Conservation (phyloP, 2,113 vertebrate genomes). For the Prionailurus viverrinus region DNA sequence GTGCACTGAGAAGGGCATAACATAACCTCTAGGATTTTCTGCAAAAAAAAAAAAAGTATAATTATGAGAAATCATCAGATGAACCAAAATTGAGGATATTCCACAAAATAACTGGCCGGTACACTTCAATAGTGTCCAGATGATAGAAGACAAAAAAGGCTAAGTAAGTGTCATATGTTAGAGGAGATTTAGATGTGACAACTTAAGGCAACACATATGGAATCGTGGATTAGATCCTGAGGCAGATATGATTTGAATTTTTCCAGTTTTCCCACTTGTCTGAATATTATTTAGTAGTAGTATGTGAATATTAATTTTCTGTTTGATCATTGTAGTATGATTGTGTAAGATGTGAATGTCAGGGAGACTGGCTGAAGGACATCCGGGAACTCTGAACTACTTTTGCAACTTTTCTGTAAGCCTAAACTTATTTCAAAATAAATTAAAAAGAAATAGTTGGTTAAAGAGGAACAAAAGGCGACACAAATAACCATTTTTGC, state of each 20-base stretch:
- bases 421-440: neutral
- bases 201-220: neutral
- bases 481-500: neutral
- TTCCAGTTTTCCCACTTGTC: neutral
- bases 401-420: neutral
- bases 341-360: neutral
- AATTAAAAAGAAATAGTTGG: neutral
- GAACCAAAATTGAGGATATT: neutral
- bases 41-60: neutral
- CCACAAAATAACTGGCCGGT: neutral
- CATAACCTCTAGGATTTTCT: neutral
- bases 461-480: neutral
- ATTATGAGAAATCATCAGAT: neutral
- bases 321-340: neutral
- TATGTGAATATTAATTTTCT: neutral
- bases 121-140: neutral
- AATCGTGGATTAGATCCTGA: neutral
- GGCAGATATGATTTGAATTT: neutral
- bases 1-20: neutral
- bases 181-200: neutral
- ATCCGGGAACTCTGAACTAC: neutral
- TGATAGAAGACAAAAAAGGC: neutral
- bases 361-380: neutral
- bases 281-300: neutral
- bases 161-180: neutral